phyloP scores from a whole-genome alignment of 2,797 vertebrate genomes.

The Limosa lapponica region DNA sequence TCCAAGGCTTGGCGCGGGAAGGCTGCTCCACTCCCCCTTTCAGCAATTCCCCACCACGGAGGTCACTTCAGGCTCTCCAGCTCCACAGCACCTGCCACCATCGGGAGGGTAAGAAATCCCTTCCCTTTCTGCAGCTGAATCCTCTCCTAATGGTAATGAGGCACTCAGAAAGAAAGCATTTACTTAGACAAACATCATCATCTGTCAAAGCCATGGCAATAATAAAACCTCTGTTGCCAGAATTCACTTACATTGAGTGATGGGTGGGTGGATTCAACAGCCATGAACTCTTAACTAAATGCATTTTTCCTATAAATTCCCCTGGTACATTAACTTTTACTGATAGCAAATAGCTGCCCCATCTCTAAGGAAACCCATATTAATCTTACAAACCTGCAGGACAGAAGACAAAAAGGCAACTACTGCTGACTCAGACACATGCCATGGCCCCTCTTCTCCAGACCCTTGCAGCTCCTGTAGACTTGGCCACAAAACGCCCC shows the following conservation, averaged over 20 bases:
- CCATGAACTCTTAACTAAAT: slow-evolving; percentile 45
- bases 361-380: slow-evolving; percentile 12
- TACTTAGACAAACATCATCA: slow-evolving; percentile 69
- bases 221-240: slow-evolving; percentile 63
- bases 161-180: slow-evolving; percentile 50
- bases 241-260: slow-evolving; percentile 58
- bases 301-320: slow-evolving; percentile 38
- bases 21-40: not conserved
- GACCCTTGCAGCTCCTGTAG: not conserved
- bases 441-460: not conserved
- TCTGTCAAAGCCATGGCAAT: slow-evolving; percentile 60
- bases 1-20: not conserved
- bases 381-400: slow-evolving; percentile 7
- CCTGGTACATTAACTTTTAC: slow-evolving; percentile 17
- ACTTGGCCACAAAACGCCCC: not conserved
- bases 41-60: not conserved
- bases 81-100: not conserved
- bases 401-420: not conserved
- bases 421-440: not conserved
- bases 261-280: not conserved
- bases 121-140: slow-evolving; percentile 26
- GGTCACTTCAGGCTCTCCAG: not conserved
- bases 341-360: slow-evolving; percentile 2
- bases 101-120: not conserved
- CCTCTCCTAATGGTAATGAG: slow-evolving; percentile 62